These are phyloP conservation scores for Enteromius treurensis DNA, from an alignment of 2,797 vertebrate species.

Conservation along the genomic window DNA sequence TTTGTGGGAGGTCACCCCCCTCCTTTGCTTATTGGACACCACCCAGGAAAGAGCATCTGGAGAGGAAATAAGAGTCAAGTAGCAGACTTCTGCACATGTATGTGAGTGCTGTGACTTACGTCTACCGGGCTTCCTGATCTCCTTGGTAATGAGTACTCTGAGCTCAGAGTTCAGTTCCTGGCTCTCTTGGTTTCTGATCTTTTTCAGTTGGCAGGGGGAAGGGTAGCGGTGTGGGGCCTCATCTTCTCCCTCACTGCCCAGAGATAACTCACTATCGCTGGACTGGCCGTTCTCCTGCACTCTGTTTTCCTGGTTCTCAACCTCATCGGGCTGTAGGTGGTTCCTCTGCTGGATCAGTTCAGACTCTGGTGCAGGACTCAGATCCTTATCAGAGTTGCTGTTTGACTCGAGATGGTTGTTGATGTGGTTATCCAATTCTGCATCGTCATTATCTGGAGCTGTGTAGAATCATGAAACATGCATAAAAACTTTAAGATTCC, in stretches of 20 bases:
- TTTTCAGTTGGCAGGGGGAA: constrained; percentile 83
- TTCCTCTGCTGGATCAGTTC: constrained; percentile 66
- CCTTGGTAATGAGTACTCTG: constrained; percentile 89
- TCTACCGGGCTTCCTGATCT: constrained; percentile 94
- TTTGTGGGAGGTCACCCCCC: not conserved
- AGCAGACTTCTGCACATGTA: constrained; percentile 1
- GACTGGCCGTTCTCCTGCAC: constrained; percentile 72
- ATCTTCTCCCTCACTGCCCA: constrained; percentile 70
- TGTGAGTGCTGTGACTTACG: constrained; percentile 70
- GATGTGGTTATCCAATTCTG: constrained; percentile 83
- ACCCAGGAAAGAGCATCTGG: constrained; percentile 11
- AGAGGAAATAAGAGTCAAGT: constrained; percentile 4
- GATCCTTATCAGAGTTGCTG: constrained; percentile 68
- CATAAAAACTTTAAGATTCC: not conserved
- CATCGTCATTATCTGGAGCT: constrained; percentile 78
- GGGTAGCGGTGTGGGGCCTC: constrained; percentile 72
- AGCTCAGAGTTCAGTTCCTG: constrained; percentile 90
- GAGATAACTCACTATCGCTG: constrained; percentile 68
- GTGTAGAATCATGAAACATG: constrained; percentile 29
- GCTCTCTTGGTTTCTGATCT: constrained; percentile 82
- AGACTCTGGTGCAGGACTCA: constrained; percentile 70
- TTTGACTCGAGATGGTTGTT: constrained; percentile 76
- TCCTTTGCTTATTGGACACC: not conserved
- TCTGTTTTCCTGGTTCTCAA: constrained; percentile 20
- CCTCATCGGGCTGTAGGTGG: constrained; percentile 67